A percentile compares a stretch with the other conserved stretches of the same genome.
Conservation (phyloP, 2,888 invertebrate genomes). For the Agrotis ipsilon region DNA sequence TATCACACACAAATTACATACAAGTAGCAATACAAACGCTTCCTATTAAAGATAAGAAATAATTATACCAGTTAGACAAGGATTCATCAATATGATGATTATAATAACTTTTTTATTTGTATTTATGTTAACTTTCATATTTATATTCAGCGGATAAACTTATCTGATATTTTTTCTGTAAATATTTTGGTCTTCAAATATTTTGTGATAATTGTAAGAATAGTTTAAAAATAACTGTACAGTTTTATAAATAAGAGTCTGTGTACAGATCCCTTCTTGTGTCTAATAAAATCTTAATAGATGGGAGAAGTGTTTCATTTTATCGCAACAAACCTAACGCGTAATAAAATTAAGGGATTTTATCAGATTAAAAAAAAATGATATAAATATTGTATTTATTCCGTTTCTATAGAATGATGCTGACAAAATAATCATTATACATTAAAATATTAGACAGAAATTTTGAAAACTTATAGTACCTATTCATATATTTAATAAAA, state of each 20-base stretch:
- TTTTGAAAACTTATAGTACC: conserved; percentile 75
- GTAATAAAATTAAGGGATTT: conserved; percentile 18
- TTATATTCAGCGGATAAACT: conserved; percentile 46
- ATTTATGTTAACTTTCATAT: background rate
- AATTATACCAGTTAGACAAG: background rate
- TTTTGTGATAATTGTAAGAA: conserved; percentile 61
- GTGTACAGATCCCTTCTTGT: conserved; percentile 66
- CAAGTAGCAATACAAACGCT: background rate
- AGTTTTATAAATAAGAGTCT: conserved; percentile 64
- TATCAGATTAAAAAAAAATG: conserved; percentile 64
- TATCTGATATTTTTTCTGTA: conserved; percentile 48
- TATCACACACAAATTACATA: conserved; percentile 8
- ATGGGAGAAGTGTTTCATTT: conserved; percentile 59
- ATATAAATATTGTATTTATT: conserved; percentile 87
- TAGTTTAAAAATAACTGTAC: conserved; percentile 62
- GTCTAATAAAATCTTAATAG: conserved; percentile 67
- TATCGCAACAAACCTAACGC: conserved; percentile 7
- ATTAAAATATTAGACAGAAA: conserved; percentile 77
- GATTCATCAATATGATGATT: background rate
- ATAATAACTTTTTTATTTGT: background rate
- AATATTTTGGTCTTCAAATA: conserved; percentile 57
- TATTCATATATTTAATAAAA: conserved; percentile 63
- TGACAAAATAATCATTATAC: conserved; percentile 79
- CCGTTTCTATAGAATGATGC: conserved; percentile 83
- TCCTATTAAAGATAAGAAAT: conserved; percentile 12